These are phyloP conservation scores for Heliothis subflexa DNA, from an alignment of 1,140 invertebrate species.

Conservation along the genomic window DNA sequence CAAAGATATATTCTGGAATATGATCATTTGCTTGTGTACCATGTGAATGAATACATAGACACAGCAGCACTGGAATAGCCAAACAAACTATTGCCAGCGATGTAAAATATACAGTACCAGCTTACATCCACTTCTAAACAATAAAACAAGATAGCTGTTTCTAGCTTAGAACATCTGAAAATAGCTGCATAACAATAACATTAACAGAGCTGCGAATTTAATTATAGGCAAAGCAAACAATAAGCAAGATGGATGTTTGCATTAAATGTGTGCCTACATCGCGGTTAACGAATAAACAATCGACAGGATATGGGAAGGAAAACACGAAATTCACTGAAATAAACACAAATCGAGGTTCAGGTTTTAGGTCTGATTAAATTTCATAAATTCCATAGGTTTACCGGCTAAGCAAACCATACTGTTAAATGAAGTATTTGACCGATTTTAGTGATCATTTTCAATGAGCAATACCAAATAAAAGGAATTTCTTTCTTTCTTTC, in stretches of 20 bases:
- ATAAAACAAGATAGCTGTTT: conserved; percentile 11
- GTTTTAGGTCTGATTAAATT: too few species aligned
- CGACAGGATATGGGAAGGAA: conserved; percentile 40
- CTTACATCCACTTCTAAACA: background rate
- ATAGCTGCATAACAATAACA: conserved; percentile 26
- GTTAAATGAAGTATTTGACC: background rate
- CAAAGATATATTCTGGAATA: too few species aligned
- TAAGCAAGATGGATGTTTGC: conserved; percentile 42
- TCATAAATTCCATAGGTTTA: too few species aligned
- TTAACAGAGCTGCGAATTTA: conserved; percentile 4
- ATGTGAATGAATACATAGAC: background rate
- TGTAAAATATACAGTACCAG: conserved; percentile 24
- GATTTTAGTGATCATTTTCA: too few species aligned
- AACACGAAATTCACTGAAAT: conserved; percentile 36
- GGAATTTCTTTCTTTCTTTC: too few species aligned
- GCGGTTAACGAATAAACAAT: conserved; percentile 36
- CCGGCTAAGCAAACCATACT: background rate
- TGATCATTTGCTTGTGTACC: background rate
- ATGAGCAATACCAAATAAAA: too few species aligned
- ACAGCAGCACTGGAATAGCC: background rate
- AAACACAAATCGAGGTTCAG: background rate
- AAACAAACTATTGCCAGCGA: background rate
- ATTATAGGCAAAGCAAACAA: conserved; percentile 36
- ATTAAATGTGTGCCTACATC: conserved; percentile 41
- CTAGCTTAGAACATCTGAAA: conserved; percentile 24